A percentile compares a stretch with the other conserved stretches of the same genome.
Conservation (phyloP, 2,888 invertebrate genomes). For the Drepanosiphum platanoidis region DNA sequence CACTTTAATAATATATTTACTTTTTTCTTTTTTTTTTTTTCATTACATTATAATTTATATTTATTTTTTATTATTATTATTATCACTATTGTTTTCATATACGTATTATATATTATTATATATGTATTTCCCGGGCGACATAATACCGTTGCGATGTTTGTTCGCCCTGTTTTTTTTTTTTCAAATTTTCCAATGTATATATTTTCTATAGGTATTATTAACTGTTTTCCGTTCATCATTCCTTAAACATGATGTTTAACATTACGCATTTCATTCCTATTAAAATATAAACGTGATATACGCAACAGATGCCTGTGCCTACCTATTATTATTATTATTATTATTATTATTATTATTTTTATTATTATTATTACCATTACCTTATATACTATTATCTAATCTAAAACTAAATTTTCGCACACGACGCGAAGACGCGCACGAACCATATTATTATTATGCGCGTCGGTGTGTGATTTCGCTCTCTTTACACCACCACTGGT, state of each 20-base stretch:
- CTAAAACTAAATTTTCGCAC: too few relatives aligned
- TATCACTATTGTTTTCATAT: too few relatives aligned
- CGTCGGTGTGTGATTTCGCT: too few relatives aligned
- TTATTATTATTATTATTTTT: too few relatives aligned
- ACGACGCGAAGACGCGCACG: too few relatives aligned
- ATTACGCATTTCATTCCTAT: not conserved
- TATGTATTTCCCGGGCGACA: too few relatives aligned
- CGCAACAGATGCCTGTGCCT: not conserved
- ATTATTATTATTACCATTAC: too few relatives aligned
- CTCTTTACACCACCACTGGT: too few relatives aligned
- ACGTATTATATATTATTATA: too few relatives aligned
- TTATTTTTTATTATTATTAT: not conserved
- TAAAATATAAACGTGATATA: not conserved
- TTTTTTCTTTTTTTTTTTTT: too few relatives aligned
- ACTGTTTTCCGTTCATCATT: not conserved
- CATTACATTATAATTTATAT: conserved; percentile 1
- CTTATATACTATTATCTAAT: too few relatives aligned
- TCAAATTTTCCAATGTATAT: not conserved
- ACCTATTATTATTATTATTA: not conserved
- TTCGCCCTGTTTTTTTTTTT: not conserved
- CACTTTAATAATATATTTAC: conserved; percentile 22
- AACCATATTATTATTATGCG: too few relatives aligned
- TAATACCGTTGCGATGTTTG: not conserved
- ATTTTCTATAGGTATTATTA: not conserved
- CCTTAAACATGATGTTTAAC: not conserved